Evolutionary conservation across 2,888 invertebrate species (phyloP).

Genomic region (Diarsia mendica): DNA sequence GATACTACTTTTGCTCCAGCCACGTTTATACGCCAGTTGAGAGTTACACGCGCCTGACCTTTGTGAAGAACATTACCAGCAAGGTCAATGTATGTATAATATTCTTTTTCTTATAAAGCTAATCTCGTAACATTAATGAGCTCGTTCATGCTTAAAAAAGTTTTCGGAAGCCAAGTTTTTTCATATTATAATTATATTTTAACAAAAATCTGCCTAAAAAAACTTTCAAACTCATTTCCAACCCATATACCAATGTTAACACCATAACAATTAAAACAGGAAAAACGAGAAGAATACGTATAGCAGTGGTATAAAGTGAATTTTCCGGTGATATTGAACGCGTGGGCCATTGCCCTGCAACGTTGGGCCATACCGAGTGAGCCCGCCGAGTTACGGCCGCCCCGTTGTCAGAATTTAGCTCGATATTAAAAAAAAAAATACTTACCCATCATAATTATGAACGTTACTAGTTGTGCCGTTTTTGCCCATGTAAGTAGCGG

Average conservation of each 20-base stretch:
- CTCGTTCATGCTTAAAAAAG: background rate
- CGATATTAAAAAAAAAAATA: slow-evolving; percentile 25
- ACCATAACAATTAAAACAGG: slow-evolving; percentile 38
- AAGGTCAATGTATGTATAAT: background rate
- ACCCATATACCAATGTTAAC: slow-evolving; percentile 16
- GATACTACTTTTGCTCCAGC: background rate
- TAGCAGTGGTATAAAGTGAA: slow-evolving; percentile 76
- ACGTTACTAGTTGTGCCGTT: background rate
- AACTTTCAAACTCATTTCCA: background rate
- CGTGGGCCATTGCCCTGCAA: slow-evolving; percentile 80
- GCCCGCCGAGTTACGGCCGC: slow-evolving; percentile 63
- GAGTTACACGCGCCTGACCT: background rate
- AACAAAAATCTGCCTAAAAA: background rate
- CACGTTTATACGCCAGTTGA: background rate
- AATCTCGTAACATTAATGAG: background rate
- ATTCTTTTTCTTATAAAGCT: background rate
- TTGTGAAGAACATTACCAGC: background rate
- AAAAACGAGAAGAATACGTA: slow-evolving; percentile 59
- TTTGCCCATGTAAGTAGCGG: background rate
- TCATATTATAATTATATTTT: background rate
- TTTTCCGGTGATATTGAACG: slow-evolving; percentile 83
- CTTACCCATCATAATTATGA: background rate
- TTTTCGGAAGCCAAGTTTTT: background rate
- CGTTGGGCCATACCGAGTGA: slow-evolving; percentile 66
- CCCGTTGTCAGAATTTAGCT: slow-evolving; percentile 49